Evolutionary conservation across 2,888 invertebrate genomes (phyloP), one percentile per base, ranked within the genome.

Genomic region (Stramonita haemastoma): DNA sequence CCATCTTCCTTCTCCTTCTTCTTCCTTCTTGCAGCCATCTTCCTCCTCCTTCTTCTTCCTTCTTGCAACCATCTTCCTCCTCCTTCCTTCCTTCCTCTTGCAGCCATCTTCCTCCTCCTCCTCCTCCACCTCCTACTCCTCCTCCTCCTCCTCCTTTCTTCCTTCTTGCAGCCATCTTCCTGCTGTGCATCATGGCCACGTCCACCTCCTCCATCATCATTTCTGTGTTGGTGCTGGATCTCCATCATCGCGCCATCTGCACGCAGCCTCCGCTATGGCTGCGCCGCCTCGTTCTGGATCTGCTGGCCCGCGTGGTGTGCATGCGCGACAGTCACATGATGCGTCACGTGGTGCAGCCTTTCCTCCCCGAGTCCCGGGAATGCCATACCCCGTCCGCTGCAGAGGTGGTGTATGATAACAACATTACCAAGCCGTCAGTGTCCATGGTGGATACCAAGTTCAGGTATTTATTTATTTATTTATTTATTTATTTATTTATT

Each of bases 161-260:
- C 13, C 6, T 66, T 26, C 15, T 29, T 77, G 13, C 46, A 92
- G 91, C 88, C 57, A 88, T 91, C 26, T 92, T 92, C 85, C 86
- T 92, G 79, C 70, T 91, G 32, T 91, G 90, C 87, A 91, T 92
- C 86, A 90, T 92, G 89, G 90, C 84, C 5, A 89, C 89, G 29
- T 91, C 91, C 19, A 91, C 91, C 19, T 90, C 88, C 77, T 92
- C 91, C 60, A 89, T 92, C 19, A 89, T 89, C 15, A 81, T 90
- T 22, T 89, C 91, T 15, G 91, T 91, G 5, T 34, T 91, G 22
- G 91, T 91, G 2, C 85, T 91, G 70, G 90, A 91, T 77, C 87
- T 91, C 32, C 91, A 91, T 77, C 91, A 91, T 77, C 85, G 91
- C 22, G 90, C 90, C n/a, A 90, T 91, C 70, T 91, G 90, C 84